These are phyloP conservation scores for Perodicticus potto DNA, from an alignment of 2,797 vertebrate species.

Conservation along the genomic window DNA sequence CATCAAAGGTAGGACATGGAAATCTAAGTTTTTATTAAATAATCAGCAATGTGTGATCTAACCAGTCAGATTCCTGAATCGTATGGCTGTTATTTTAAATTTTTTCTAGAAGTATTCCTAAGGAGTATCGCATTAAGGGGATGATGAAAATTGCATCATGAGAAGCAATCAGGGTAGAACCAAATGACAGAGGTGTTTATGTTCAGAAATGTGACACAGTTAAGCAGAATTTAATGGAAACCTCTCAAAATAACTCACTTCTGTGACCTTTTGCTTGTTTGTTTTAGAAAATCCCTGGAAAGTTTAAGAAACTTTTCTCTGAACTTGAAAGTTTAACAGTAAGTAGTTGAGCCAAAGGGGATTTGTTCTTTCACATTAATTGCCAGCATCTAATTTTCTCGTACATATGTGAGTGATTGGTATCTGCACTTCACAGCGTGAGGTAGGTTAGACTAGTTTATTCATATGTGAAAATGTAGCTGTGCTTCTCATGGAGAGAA, in stretches of 20 bases:
- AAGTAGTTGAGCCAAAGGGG: constrained; percentile 85
- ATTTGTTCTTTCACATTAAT: constrained; percentile 29
- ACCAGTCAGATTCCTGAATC: background rate
- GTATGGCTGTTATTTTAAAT: background rate
- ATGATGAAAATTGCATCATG: constrained; percentile 36
- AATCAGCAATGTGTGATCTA: background rate
- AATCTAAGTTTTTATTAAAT: constrained; percentile 64
- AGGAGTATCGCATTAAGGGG: constrained; percentile 1
- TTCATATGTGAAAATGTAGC: background rate
- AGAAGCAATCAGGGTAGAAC: background rate
- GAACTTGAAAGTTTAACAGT: constrained; percentile 98
- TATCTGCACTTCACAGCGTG: background rate
- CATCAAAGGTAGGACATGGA: background rate
- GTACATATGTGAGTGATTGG: background rate
- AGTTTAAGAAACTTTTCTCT: constrained; percentile 98
- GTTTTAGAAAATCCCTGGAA: constrained; percentile 97
- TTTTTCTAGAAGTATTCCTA: constrained; percentile 54
- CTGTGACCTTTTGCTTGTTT: background rate
- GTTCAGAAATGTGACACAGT: background rate
- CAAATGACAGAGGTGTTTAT: background rate
- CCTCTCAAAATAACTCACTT: constrained; percentile 60
- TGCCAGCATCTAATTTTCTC: background rate
- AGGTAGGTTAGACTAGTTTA: background rate
- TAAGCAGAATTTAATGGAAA: background rate
- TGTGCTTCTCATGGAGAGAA: background rate